Base-by-base conservation (phyloP, 2,797 vertebrate species). In the Rousettus madagascariensis region DNA sequence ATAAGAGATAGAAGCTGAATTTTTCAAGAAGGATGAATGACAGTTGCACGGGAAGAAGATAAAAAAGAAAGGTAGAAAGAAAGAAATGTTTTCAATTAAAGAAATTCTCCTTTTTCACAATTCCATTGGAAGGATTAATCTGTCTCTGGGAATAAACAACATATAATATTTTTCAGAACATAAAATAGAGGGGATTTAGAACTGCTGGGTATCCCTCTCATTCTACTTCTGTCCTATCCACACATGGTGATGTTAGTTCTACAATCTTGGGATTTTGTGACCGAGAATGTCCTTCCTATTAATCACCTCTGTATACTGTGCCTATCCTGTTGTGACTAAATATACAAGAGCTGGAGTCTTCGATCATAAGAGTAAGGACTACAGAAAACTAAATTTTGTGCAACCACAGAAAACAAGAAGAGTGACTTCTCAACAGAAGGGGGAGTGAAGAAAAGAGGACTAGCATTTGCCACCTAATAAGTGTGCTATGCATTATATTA, bases 21-120 rank as follows among this genome's bases (percentile, higher is more conserved):
- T 86, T 92, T 74, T 66, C 69, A 94, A 71, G 38, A 94, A 77
- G 28, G n/a, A 83, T 61, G 16, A 93, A 97, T 84, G 51, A 83
- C 4, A 41, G 43, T 17, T 2, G 2, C 61, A 26, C 41, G 59
- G 17, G 24, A 51, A 38, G 49, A 90, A 57, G 51, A n/a, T n/a
- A 4, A 20, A 65, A 90, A 86, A 55, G 55, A 85, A 63, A 96
- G 15, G n/a, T 5, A 36, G 20, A 43, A 82, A 46, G 51, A 36
- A 83, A 94, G 22, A 95, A 72, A 46, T 61, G 33, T 1, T 92
- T 82, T 75, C 61, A 68, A 0, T 69, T 38, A 86, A 57, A 84
- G 51, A 85, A 78, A 80, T 57, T 22, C 30, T 63, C 12, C 46
- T 83, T 68, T 91, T 30, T 38, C 8, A 53, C 46, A 61, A 49